Base-by-base conservation (phyloP, 2,797 vertebrate species). In the Todus mexicanus region DNA sequence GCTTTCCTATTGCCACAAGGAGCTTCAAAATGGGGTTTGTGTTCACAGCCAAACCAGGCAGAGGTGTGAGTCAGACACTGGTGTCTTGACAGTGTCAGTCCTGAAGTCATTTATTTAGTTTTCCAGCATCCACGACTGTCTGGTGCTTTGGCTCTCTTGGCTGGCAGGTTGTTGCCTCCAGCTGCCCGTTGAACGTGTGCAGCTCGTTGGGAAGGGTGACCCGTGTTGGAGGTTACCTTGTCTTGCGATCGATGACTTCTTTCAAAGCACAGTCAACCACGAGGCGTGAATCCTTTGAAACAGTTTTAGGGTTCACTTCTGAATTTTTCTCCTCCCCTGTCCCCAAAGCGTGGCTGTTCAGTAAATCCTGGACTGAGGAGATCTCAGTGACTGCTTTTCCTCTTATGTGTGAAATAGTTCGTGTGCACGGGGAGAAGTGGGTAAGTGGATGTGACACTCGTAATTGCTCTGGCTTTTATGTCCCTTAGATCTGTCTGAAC, bases 391-490 rank as follows among this genome's bases (percentile, higher is more conserved):
- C 65, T 88, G 13, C 69, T 7, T 5, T 5, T 47, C 23, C 66
- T 51, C n/a, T 3, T 47, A 2, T 29, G 13, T 38, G 63, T 35
- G 71, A 31, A 47, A 16, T n/a, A 75, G 56, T 56, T 90, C 5
- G 1, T 35, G 68, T 20, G 15, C 35, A 7, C 8, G 9, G 47
- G 53, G 70, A 81, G 81, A 45, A 33, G n/a, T 71, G 73, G 63
- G 47, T 64, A 53, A 47, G 33, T 65, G 70, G 79, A 81, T 89
- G 85, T 81, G 94, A 59, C 43, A 8, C 60, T 70, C 0, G 0
- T 38, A 60, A 84, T 90, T 73, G 54, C 79, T 87, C 42, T 72
- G 70, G 45, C 38, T 87, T 90, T 95, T 91, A 74, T 56, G 43
- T 84, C 57, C 73, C 68, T 88, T 27, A 50, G 61, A 64, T 71